A percentile compares a stretch with the other conserved stretches of the same genome.
Evolutionary conservation across 2,888 invertebrate genomes (phyloP).

Genomic region (Morpho achilles): DNA sequence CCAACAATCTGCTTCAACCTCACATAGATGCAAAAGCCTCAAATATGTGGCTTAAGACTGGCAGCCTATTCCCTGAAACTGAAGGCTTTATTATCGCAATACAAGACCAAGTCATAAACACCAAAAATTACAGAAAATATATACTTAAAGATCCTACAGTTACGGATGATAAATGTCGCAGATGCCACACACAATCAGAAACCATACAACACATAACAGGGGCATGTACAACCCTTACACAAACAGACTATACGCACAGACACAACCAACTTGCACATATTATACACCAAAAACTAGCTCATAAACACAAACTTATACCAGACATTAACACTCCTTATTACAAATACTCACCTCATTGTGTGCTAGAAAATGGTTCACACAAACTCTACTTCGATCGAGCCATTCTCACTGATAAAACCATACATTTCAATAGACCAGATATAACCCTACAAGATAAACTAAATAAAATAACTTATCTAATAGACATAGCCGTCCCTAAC

Average conservation of each 20-base stretch:
- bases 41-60: slow-evolving; percentile 14
- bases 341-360: too few species aligned
- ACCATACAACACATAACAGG: slow-evolving; percentile 24
- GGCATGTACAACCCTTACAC: slow-evolving; percentile 20
- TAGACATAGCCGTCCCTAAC: too few species aligned
- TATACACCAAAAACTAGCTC: slow-evolving; percentile 8
- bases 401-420: too few species aligned
- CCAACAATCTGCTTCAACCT: slow-evolving; percentile 8
- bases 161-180: slow-evolving; percentile 19
- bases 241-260: slow-evolving; percentile 15
- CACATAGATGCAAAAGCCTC: slow-evolving; percentile 8
- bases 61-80: slow-evolving; percentile 26
- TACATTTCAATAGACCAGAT: too few species aligned
- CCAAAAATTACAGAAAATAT: slow-evolving; percentile 22
- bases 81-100: slow-evolving; percentile 33
- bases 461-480: too few species aligned
- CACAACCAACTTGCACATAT: slow-evolving; percentile 7
- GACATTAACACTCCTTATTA: background rate
- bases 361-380: too few species aligned
- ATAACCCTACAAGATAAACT: too few species aligned
- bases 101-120: slow-evolving; percentile 39
- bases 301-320: slow-evolving; percentile 5
- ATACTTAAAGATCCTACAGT: slow-evolving; percentile 17
- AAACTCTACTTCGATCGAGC: too few species aligned
- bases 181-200: slow-evolving; percentile 12